These are phyloP conservation scores for Bombus consobrinus DNA, from an alignment of 1,140 invertebrate species.

Conservation along the genomic window DNA sequence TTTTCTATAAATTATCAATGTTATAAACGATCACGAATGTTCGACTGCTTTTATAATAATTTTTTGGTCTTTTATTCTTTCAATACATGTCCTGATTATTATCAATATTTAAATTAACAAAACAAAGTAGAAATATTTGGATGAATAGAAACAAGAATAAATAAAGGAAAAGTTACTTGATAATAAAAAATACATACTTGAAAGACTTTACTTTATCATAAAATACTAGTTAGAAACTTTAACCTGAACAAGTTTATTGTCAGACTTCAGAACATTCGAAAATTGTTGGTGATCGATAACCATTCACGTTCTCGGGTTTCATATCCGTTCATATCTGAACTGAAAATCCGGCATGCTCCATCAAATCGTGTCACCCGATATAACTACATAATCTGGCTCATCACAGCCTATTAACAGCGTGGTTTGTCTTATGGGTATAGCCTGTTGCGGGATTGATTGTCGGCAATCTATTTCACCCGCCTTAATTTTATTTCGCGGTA, in stretches of 20 bases:
- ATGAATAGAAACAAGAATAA: no score
- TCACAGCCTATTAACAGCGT: conserved; percentile 28
- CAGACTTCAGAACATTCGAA: not conserved
- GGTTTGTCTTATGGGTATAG: conserved; percentile 41
- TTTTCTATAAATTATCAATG: no score
- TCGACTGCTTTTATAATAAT: no score
- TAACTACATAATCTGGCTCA: conserved; percentile 39
- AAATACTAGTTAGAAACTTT: no score
- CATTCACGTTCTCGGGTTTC: conserved; percentile 2
- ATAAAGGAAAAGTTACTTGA: no score
- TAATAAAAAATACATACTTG: no score
- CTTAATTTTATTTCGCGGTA: not conserved
- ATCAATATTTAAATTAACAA: no score
- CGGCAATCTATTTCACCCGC: conserved; percentile 32
- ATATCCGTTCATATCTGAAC: conserved; percentile 27
- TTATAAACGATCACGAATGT: no score
- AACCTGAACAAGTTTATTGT: not conserved
- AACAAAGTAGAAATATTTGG: no score
- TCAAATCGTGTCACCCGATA: conserved; percentile 44
- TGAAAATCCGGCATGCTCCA: conserved; percentile 10
- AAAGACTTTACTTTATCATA: no score
- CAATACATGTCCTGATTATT: no score
- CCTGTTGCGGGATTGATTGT: conserved; percentile 33
- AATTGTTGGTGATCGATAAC: conserved; percentile 17
- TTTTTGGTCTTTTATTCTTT: no score